Evolutionary conservation across 1,140 invertebrate genomes (phyloP).

Genomic region (Eurosta solidaginis): DNA sequence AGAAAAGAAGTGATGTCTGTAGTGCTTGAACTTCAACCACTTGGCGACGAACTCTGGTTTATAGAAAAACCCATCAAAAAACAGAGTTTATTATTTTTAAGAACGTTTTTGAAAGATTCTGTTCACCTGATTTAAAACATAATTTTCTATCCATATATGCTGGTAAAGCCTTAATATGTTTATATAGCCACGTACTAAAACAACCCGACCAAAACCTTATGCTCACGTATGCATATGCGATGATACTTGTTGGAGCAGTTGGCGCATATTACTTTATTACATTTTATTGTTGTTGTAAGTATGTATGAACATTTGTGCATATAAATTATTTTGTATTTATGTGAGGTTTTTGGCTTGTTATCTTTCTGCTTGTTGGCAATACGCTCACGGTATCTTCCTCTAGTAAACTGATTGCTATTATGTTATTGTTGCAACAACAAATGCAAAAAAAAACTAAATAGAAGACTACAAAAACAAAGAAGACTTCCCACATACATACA

Average conservation of each 20-base stretch:
- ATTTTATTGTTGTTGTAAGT: not conserved
- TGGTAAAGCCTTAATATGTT: no score
- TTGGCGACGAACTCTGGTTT: no score
- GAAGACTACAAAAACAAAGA: not conserved
- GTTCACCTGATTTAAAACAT: no score
- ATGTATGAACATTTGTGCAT: not conserved
- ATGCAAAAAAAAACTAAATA: not conserved
- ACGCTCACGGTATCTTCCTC: not conserved
- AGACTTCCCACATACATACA: not conserved
- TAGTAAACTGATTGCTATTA: not conserved
- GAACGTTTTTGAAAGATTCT: no score
- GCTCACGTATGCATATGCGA: not conserved
- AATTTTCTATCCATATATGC: no score
- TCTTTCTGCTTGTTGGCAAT: conserved; percentile 18
- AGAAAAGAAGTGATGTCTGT: no score
- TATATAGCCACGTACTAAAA: no score
- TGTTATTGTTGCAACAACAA: not conserved
- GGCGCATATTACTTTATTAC: not conserved
- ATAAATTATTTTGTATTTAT: conserved; percentile 6
- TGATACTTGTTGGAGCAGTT: conserved; percentile 8
- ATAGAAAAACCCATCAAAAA: no score
- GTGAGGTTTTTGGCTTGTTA: conserved; percentile 20
- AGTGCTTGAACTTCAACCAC: no score
- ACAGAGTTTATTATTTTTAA: no score
- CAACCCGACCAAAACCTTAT: not conserved